Base-by-base conservation (phyloP, 2,888 invertebrate species). In the Sinohyriopsis cumingii region DNA sequence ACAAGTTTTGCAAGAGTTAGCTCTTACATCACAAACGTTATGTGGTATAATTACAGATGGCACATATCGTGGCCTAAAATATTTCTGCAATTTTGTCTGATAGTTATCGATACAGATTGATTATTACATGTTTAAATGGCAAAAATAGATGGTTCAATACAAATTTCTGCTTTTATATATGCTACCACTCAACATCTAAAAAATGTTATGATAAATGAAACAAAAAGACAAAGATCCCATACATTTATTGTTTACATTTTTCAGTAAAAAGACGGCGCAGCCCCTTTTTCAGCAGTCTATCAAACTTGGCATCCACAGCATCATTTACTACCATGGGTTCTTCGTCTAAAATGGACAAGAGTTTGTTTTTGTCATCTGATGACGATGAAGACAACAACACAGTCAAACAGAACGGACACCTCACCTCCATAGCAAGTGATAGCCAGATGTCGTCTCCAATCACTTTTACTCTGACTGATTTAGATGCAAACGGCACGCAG, bases 231-330 rank as follows among this genome's bases (percentile, higher is more conserved):
- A 12, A 45, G 9, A 45, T 3, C 45, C 45, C 15, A 15, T 3
- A 12, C 9, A 15, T 15, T 45, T 45, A 2, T 45, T 45, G 15
- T 45, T 45, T 45, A 45, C 0, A 3, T n/a, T 53, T 63, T 63
- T 24, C 67, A 75, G 77, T 72, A 25, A 78, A 78, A n/a, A 70
- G 80, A 62, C 65, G 84, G 45, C 72, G 82, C 28, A 85, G 84
- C 76, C 84, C 83, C 65, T 67, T 87, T 24, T 72, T 83, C 57
- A 81, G 83, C 18, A 83, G 81, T 20, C 79, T 87, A 54, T 81
- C 82, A 18, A 82, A 82, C 45, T 80, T 84, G 24, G 86, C 86
- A 9, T 82, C 84, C 5, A 76, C 84, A 22, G 84, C 84, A 1
- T 71, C 83, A 60, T 75, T 80, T 59, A 82, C 84, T 65, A 82